Evolutionary conservation across 2,888 invertebrate genomes (phyloP), one percentile per base, ranked within the genome.

Genomic region (Phyllotreta cruciferae): DNA sequence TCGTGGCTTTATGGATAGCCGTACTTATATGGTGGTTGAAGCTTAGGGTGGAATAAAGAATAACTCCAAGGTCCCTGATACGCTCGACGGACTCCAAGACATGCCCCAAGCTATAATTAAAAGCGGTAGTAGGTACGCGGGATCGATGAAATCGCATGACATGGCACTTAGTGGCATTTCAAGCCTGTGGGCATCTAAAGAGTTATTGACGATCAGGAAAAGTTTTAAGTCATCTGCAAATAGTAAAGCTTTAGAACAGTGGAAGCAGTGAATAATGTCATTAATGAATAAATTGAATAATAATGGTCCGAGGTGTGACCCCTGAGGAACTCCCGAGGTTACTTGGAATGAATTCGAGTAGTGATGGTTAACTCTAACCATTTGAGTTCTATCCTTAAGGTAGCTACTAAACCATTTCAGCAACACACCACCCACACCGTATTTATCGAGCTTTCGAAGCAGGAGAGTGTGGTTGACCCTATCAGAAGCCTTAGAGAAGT

Each of bases 321-420:
- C 5, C 11, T 42, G 42, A 42, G 42, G 42, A 6, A 42, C 42
- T 3, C 42, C 42, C 11, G 42, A 42, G 5, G 42, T 42, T 6
- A 42, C 42, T 42, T 42, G 42, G n/a, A 42, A 42, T 6, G 4
- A 6, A 4, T 42, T 9, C n/a, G n/a, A 42, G 11, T 42, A 42
- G 42, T 42, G 42, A 42, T 42, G 42, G 42, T 42, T 42, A 10
- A 42, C 42, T 42, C 42, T 42, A 42, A 42, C 42, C 42, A 42
- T 4, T 42, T 42, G 42, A 42, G 42, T 11, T n/a, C n/a, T n/a
- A n/a, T n/a, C n/a, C n/a, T n/a, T n/a, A n/a, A n/a, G n/a, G n/a
- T n/a, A n/a, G n/a, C n/a, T n/a, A n/a, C n/a, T n/a, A n/a, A n/a
- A n/a, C n/a, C n/a, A n/a, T n/a, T n/a, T n/a, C n/a, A n/a, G n/a